phyloP scores from a whole-genome alignment of 2,888 invertebrate species.

The Apamea epomidion region DNA sequence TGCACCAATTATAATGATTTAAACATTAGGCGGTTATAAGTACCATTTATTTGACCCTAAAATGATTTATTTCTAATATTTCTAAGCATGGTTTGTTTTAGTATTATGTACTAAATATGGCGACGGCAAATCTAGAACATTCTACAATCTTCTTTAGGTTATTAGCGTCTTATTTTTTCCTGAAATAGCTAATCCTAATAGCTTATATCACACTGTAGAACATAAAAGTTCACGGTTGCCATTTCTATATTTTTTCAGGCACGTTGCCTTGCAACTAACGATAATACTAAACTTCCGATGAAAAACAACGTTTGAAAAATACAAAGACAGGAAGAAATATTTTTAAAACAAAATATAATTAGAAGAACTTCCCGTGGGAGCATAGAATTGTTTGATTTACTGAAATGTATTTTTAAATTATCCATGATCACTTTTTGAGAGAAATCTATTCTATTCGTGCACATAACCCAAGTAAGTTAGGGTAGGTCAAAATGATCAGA shows the following conservation, averaged over 20 bases:
- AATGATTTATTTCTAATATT: background rate
- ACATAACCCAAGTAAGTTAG: no score
- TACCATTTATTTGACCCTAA: background rate
- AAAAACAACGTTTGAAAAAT: conserved; percentile 33
- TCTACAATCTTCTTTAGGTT: background rate
- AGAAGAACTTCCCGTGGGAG: conserved; percentile 39
- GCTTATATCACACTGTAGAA: background rate
- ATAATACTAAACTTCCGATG: conserved; percentile 34
- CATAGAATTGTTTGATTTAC: conserved; percentile 52
- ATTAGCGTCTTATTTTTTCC: background rate
- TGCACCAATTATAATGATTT: background rate
- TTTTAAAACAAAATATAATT: conserved; percentile 38
- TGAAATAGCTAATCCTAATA: background rate
- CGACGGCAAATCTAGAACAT: background rate
- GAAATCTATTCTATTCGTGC: no score
- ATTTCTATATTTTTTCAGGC: conserved; percentile 21
- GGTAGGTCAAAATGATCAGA: background rate
- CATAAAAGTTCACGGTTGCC: conserved; percentile 11
- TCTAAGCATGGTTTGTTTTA: no score
- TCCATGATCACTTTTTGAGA: no score
- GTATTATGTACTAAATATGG: background rate
- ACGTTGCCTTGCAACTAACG: conserved; percentile 11
- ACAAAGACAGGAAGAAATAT: conserved; percentile 28
- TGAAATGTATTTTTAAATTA: conserved; percentile 21
- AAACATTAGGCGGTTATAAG: background rate